These are phyloP conservation scores for Neosilurus mollespiculum DNA, from an alignment of 2,797 vertebrate species.

Conservation along the genomic window DNA sequence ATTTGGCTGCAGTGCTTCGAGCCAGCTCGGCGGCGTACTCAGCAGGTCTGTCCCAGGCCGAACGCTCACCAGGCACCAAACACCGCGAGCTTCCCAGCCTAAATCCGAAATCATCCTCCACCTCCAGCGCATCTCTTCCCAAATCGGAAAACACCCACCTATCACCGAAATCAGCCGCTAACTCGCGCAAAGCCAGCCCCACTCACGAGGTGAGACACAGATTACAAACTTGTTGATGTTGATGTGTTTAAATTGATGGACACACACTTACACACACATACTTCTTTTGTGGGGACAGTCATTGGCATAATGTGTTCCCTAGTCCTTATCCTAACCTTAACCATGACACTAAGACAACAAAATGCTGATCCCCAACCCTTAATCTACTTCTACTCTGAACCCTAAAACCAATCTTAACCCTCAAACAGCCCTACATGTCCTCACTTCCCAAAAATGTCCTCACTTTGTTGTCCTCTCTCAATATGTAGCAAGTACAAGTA, in stretches of 20 bases:
- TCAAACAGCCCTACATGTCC: no score
- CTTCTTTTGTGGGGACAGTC: no score
- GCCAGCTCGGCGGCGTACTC: slow-evolving; percentile 68
- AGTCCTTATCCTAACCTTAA: no score
- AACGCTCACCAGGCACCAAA: slow-evolving; percentile 70
- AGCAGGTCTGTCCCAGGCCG: slow-evolving; percentile 65
- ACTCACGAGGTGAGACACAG: slow-evolving; percentile 84
- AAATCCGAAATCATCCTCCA: slow-evolving; percentile 78
- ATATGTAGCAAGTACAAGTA: no score
- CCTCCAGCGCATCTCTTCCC: slow-evolving; percentile 81
- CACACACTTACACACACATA: neutral
- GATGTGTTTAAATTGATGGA: neutral
- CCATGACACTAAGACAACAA: no score
- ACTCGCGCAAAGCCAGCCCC: slow-evolving; percentile 86
- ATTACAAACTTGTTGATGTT: neutral
- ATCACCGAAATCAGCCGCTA: slow-evolving; percentile 72
- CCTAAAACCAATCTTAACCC: no score
- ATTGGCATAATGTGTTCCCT: no score
- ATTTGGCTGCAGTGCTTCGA: slow-evolving; percentile 69
- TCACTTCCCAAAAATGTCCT: no score
- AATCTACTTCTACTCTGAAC: no score
- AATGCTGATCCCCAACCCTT: no score
- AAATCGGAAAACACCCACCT: slow-evolving; percentile 84
- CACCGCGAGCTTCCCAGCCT: slow-evolving; percentile 71
- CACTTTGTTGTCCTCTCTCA: no score